Conservation (phyloP, 2,888 invertebrate species). For the Zelleria hepariella region DNA sequence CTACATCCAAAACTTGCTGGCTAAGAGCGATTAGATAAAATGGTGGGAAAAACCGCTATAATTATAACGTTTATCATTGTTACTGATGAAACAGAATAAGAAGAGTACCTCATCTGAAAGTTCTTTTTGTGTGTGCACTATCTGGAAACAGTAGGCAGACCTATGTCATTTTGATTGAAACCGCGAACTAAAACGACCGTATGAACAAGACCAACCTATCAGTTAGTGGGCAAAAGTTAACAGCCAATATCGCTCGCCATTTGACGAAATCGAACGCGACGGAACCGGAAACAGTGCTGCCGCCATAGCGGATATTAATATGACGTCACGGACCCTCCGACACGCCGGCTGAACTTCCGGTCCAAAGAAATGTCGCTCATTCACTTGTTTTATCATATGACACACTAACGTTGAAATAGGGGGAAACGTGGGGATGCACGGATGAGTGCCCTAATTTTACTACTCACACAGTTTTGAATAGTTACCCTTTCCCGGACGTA, state of each 20-base stretch:
- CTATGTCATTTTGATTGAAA: no score
- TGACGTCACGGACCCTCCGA: conserved; percentile 38
- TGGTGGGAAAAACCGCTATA: no score
- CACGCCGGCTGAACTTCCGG: conserved; percentile 38
- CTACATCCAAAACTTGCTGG: no score
- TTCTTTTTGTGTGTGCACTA: no score
- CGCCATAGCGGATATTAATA: conserved; percentile 44
- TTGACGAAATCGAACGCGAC: conserved; percentile 13
- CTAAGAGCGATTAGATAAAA: no score
- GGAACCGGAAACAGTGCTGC: conserved; percentile 35
- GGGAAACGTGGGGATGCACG: not conserved
- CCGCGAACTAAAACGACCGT: no score
- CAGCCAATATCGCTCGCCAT: not conserved
- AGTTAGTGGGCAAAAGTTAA: not conserved
- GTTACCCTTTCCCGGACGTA: no score
- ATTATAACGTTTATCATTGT: no score
- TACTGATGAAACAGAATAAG: no score
- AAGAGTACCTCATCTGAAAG: no score
- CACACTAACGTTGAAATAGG: not conserved
- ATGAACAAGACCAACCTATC: not conserved
- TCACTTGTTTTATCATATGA: not conserved
- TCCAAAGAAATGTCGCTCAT: conserved; percentile 5
- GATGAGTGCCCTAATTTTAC: not conserved
- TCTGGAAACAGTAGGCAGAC: no score
- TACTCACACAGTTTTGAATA: not conserved